Base-by-base conservation (phyloP, 2,113 vertebrate species). In the Ophthalmolycus amberensis region DNA sequence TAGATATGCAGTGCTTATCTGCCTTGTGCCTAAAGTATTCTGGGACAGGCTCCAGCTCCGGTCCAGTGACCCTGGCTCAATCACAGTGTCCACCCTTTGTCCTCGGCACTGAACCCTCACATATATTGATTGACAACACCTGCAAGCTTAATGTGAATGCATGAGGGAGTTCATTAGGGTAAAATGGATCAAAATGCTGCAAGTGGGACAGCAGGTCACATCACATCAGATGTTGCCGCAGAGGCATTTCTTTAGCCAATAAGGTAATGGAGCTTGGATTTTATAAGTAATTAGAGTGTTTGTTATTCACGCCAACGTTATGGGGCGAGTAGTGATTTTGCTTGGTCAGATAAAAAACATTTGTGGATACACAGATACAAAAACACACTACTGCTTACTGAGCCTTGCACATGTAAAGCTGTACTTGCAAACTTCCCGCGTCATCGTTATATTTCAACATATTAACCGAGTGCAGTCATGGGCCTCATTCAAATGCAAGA, bases 91-190 rank as follows among this genome's bases (percentile, higher is more conserved):
- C 62, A 44, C 9, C 42, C 52, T 80, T 34, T 71, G 52, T 76
- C 67, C 62, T 11, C 14, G 7, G 52, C 83, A 46, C 52, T 52
- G 83, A 85, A 72, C 77, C 66, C 67, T 50, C 25, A 15, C 58
- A 65, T 15, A 75, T 58, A 59, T 75, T 80, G 66, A 85, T 62
- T 62, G 83, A 80, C 72, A 80, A 80, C 83, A 77, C 54, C 72
- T 80, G 83, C 77, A 22, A 37, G 54, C 76, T 59, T 50, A 25
- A 74, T 64, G 52, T 59, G 60, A 76, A 71, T 52, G 77, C 59
- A 65, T 44, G 50, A 50, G 66, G 56, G 77, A 52, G 65, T 40
- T 37, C 4, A 29, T 32, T 18, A 7, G 29, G 40, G 38, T 56
- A 5, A 54, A 79, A 46, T 7, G 56, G 65, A 38, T 79, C 25